These are phyloP conservation scores for Campoplex capitator DNA, from an alignment of 2,888 invertebrate genomes.

Conservation along the genomic window DNA sequence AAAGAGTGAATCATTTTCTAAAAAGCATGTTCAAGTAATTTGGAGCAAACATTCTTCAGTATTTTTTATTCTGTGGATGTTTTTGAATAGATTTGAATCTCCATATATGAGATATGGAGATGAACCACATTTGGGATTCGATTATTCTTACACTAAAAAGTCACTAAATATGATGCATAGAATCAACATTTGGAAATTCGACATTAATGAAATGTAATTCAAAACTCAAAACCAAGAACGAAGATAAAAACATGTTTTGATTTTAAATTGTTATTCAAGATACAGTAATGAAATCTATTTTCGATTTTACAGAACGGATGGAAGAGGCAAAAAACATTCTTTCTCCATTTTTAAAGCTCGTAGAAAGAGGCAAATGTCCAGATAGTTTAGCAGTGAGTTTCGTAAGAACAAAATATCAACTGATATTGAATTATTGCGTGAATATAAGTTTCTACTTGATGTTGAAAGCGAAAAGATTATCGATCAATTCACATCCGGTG, in stretches of 20 bases:
- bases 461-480: conserved; percentile 91
- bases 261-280: neutral
- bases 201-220: neutral
- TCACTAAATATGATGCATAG: neutral
- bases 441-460: conserved; percentile 95
- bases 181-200: neutral
- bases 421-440: conserved; percentile 92
- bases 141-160: neutral
- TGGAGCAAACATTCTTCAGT: neutral
- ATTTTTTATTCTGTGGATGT: neutral
- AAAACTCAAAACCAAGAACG: neutral
- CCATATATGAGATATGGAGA: too few relatives aligned
- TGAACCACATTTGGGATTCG: too few relatives aligned
- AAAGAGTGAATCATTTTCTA: neutral
- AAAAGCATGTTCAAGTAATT: neutral
- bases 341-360: conserved; percentile 89
- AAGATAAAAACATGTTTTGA: neutral
- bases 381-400: conserved; percentile 89
- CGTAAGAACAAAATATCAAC: conserved; percentile 89
- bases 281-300: neutral
- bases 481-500: conserved; percentile 94
- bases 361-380: conserved; percentile 88
- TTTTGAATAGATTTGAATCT: too few relatives aligned
- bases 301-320: conserved; percentile 84
- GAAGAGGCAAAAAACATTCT: conserved; percentile 88